phyloP scores from a whole-genome alignment of 23 tunicate genomes.

The Aplidium turbinatum region DNA sequence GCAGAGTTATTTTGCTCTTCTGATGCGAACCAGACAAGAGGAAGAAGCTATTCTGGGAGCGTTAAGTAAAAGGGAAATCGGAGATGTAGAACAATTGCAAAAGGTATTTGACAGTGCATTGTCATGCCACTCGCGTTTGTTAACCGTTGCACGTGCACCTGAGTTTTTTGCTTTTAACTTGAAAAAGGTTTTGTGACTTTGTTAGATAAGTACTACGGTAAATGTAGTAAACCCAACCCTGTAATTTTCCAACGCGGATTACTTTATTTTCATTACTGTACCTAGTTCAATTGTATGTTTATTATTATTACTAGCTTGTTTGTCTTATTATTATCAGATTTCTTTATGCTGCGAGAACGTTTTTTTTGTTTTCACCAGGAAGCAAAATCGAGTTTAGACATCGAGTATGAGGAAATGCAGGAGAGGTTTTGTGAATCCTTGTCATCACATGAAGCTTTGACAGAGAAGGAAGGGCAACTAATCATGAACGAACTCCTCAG shows the following conservation, averaged over 20 bases:
- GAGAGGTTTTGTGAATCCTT: slow-evolving; percentile 20
- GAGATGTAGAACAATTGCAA: slow-evolving; percentile 3
- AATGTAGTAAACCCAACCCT: too few species aligned
- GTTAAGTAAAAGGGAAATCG: slow-evolving; percentile 10
- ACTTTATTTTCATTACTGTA: neutral
- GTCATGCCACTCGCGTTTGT: too few species aligned
- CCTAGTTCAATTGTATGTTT: neutral
- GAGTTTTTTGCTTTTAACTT: neutral
- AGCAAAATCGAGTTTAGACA: slow-evolving; percentile 3
- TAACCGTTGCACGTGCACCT: too few species aligned
- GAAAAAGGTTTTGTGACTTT: neutral
- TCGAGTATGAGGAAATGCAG: slow-evolving; percentile 9
- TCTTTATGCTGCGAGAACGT: neutral
- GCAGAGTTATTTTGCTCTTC: slow-evolving; percentile 11
- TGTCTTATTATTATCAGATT: neutral
- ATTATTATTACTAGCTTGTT: neutral
- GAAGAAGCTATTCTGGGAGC: neutral
- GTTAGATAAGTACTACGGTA: neutral
- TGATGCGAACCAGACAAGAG: neutral
- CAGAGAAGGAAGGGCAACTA: slow-evolving; percentile 5
- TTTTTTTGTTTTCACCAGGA: neutral
- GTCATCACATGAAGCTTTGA: neutral
- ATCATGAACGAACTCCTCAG: slow-evolving; percentile 16
- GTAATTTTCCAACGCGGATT: too few species aligned
- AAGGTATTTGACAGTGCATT: too few species aligned